Base-by-base conservation (phyloP, 2,113 vertebrate species). In the Phrynocephalus versicolor region DNA sequence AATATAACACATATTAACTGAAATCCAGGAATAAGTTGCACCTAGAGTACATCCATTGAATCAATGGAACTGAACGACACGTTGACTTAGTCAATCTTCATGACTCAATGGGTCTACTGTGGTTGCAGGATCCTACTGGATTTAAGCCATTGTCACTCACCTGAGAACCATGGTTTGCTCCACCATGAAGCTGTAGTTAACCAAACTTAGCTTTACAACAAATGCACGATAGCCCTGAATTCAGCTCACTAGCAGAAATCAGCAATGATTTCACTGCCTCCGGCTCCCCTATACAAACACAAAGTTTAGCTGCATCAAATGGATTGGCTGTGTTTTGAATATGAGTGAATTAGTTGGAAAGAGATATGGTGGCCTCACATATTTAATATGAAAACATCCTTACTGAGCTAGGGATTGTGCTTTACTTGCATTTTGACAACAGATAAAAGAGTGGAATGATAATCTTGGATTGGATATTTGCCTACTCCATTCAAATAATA, bases 401-500 rank as follows among this genome's bases (percentile, higher is more conserved):
- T 79, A 3, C 37, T 1, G 0, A 65, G 85, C 62, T 18, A 19
- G 45, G 72, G 74, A 12, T 3, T 12, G 30, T 67, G 27, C 30
- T 30, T 25, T 67, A 67, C 64, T 67, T 67, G 64, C 27, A 67
- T 67, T 51, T 67, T 27, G 64, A 67, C 7, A 25, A 30, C 13
- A n/a, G 8, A 67, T 67, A 67, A 67, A 67, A 67, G 45, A 51
- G 45, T 10, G 10, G 10, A 51, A 10, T 51, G 45, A 51, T 51
- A 51, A 51, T 51, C 45, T 51, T 51, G 45, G 45, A 51, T 67
- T 13, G 25, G 27, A 67, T 10, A 30, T 30, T 67, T 3, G 10
- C 64, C 64, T 67, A 67, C 12, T 67, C 88, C 84, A 89, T 91
- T 85, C 85, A 27, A 81, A 77, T 90, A 87, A 92, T 83, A 88